These are phyloP conservation scores for Epicampocera succincta DNA, from an alignment of 2,888 invertebrate species.

Conservation along the genomic window DNA sequence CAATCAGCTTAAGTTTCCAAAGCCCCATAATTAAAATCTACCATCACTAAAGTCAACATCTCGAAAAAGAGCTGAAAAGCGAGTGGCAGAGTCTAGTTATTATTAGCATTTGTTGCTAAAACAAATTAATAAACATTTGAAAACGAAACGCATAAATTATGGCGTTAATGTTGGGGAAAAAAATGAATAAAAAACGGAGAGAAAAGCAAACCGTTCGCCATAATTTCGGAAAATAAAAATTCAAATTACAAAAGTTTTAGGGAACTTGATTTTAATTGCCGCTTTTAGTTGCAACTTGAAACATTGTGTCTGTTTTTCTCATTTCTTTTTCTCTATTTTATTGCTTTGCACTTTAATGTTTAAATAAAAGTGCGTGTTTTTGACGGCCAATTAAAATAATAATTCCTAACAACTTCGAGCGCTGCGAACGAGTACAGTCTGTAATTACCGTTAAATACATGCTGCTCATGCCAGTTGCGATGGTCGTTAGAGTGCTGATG, in stretches of 20 bases:
- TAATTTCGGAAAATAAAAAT: background rate
- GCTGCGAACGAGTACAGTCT: background rate
- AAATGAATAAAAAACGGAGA: no score
- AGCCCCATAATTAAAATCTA: conserved; percentile 16
- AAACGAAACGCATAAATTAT: conserved; percentile 32
- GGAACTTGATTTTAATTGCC: conserved; percentile 37
- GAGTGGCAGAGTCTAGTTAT: background rate
- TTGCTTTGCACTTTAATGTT: background rate
- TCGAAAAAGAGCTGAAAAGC: background rate
- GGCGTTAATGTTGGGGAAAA: conserved; percentile 4
- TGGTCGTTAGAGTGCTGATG: background rate
- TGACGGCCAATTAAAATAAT: conserved; percentile 61
- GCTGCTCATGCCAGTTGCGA: background rate
- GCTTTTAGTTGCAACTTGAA: background rate
- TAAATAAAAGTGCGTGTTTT: conserved; percentile 61
- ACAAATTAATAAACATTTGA: conserved; percentile 27
- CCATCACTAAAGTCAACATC: conserved; percentile 14
- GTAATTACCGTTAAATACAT: conserved; percentile 55
- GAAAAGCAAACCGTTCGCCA: background rate
- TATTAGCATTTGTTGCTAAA: conserved; percentile 17
- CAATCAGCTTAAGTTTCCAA: background rate
- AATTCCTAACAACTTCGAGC: conserved; percentile 45
- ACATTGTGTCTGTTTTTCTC: conserved; percentile 9
- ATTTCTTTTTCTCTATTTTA: background rate
- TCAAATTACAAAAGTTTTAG: background rate